Base-by-base conservation (phyloP, 1,140 invertebrate species). In the Trigoniulus corallinus region DNA sequence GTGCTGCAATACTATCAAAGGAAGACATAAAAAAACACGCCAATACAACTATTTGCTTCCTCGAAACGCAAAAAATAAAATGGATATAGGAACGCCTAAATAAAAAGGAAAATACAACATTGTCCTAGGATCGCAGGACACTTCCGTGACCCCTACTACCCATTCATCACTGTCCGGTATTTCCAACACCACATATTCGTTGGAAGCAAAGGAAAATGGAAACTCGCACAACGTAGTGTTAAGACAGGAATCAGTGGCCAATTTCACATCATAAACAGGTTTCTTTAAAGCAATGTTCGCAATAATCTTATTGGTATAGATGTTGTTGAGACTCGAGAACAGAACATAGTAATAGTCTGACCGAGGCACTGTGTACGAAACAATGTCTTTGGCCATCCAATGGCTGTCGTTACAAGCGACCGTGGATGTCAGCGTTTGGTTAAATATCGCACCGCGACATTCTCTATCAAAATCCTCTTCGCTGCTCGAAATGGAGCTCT, bases 121-220 rank as follows among this genome's bases (percentile, higher is more conserved):
- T 4, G 50, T 51, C 29, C 50, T 26, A 10, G 50, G 50, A 27
- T 51, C 42, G 26, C 50, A 51, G 13, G 23, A 24, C 20, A 34
- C 10, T 3, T 20, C 26, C 3, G 23, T 26, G 7, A 22, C 18
- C 18, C 46, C 50, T 4, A 34, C 26, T 2, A 47, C 23, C 50
- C 50, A 51, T 3, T 48, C 26, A 3, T 47, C 22, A 18, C 22
- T 15, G 21, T 45, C 50, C 7, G 50, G 50, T 20, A 51, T 34
- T 47, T 51, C 50, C 20, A 51, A 25, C 25, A 51, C 50, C 26
- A 51, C 43, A n/a, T 51, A 43, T 34, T 51, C 42, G n/a, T 48
- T n/a, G 27, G 50, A 29, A 15, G 42, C 42, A 46, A 51, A 51
- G 2, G 23, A 27, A 7, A 51, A 45, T 15, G 50, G 42, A 7